Base-by-base conservation (phyloP, 2,113 vertebrate genomes). In the Cyprinodon variegatus region DNA sequence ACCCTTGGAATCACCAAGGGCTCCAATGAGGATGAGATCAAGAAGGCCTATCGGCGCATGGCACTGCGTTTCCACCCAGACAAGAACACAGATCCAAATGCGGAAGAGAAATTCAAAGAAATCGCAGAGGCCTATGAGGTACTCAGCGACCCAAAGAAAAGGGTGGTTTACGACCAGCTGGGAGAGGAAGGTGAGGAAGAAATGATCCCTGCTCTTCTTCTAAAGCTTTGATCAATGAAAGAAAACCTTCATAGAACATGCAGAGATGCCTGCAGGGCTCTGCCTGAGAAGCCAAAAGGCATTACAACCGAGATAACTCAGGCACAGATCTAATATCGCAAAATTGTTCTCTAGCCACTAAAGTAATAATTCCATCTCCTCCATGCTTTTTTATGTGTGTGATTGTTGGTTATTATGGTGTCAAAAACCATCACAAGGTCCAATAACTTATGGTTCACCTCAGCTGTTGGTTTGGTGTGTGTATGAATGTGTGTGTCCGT, bases 61-160 rank as follows among this genome's bases (percentile, higher is more conserved):
- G 98, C 98, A 6, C 93, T 99, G 45, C 97, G 97, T 83, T 99
- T 98, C 73, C 98, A 99, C 83, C 98, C 98, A 0, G 98, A 99
- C 88, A 99, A 99, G 92, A 99, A 99, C 93, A 99, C 97, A 87
- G 97, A 98, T 10, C 94, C 97, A 71, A 96, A 90, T 0, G 97
- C 98, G 0, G 97, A 99, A 89, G 98, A 99, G 85, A 98, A 96
- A 90, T 99, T 99, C 92, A 99, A 99, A 91, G 98, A 99, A 89
- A 97, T 99, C 0, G 98, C 98, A 0, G 98, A 99, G 88, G 98
- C 98, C 86, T 99, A 99, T 0, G 98, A 99, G 0, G 98, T 99
- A n/a, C 95, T 99, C 81, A 98, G 98, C 1, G 98, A 99, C 91
- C 97, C 97, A 83, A 98, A 99, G 93, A 99, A 99, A 87, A 95